Evolutionary conservation across 2,113 vertebrate genomes (phyloP), one percentile per base, ranked within the genome.

Genomic region (Cyprinodon brontotheroides): DNA sequence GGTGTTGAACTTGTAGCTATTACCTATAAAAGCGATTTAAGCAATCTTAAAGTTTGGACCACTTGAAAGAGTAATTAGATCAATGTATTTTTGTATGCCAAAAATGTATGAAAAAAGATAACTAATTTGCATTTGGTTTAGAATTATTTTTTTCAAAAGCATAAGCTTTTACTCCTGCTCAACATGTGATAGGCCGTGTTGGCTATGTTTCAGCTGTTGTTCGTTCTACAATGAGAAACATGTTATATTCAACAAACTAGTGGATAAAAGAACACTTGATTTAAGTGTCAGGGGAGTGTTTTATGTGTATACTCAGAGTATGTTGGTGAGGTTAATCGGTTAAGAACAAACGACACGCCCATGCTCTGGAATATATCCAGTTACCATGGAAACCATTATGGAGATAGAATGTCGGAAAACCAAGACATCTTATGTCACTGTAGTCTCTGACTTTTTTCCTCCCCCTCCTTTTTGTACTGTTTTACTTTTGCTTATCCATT

Each of bases 371-470:
- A 91, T 84, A 90, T 89, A 87, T 91, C 86, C 80, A 90, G 92
- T 93, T 92, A 83, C 92, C 88, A 93, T 93, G 86, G 91, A 90
- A 90, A 93, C 90, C 81, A 83, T 84, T 80, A 72, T 47, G 53
- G 77, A 87, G 88, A 82, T 79, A 81, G 81, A 79, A 78, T 22
- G 61, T 87, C 45, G 68, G 87, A 90, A 86, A 87, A 86, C 39
- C 61, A 68, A 91, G 85, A 91, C 87, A 81, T 89, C 79, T 91
- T 86, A 86, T 90, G 87, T 91, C 86, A 88, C 84, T 86, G 43
- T 80, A 75, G 59, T 87, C 70, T 70, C 71, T 65, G 63, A 41
- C 63, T 76, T 65, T 68, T 77, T 65, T 68, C 65, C 73, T 65
- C 22, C 41, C 64, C 77, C 68, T 71, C 63, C 67, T 29, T 74